These are phyloP conservation scores for Aphelocoma californica DNA, from an alignment of 2,797 vertebrate species.

Conservation along the genomic window DNA sequence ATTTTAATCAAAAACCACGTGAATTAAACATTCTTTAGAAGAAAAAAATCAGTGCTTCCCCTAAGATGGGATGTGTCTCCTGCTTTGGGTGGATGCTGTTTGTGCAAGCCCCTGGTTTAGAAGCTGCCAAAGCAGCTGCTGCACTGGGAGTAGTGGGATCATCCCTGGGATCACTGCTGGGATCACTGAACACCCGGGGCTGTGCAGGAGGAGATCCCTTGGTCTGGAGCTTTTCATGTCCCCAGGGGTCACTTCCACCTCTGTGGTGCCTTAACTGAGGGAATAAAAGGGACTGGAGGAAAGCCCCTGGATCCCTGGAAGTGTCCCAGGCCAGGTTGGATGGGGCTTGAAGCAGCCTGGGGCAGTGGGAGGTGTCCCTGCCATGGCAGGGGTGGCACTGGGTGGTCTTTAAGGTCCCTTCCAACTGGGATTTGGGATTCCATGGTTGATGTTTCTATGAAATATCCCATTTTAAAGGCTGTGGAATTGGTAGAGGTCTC, in stretches of 20 bases:
- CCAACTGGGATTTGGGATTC: not conserved
- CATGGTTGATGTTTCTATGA: not conserved
- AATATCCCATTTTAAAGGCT: not conserved
- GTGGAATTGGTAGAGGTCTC: not conserved
- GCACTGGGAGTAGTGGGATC: not conserved
- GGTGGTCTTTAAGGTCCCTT: not conserved
- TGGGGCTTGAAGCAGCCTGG: not conserved
- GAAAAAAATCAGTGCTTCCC: not conserved
- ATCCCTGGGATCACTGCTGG: not conserved
- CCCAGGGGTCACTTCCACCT: not conserved
- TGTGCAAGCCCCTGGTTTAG: not conserved
- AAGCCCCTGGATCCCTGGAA: not conserved
- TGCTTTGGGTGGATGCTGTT: not conserved
- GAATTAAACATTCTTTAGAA: not conserved
- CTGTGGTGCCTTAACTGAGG: not conserved
- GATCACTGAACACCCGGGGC: not conserved
- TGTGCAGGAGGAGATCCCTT: not conserved
- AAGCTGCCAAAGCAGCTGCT: not conserved
- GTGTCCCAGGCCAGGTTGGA: not conserved
- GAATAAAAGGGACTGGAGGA: not conserved
- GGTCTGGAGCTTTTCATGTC: not conserved
- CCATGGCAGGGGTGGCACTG: not conserved
- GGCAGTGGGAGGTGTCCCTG: not conserved
- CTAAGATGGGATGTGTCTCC: not conserved
- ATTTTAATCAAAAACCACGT: not conserved